Conservation (phyloP, 2,113 vertebrate genomes). For the Mus spicilegus region DNA sequence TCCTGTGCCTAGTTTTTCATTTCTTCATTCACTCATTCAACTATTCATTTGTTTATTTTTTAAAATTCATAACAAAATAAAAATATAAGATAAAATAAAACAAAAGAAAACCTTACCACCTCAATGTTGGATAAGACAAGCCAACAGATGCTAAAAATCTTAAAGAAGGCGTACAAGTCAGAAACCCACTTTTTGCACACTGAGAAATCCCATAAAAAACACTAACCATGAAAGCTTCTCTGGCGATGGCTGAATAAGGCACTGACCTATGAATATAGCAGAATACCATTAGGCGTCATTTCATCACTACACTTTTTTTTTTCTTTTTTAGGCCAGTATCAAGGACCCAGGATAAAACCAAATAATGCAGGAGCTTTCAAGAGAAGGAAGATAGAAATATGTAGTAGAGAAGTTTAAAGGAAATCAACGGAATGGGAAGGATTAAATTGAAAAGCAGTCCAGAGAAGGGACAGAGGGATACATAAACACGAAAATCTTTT, state of each 20-base stretch:
- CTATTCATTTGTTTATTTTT: too few species aligned
- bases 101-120: neutral
- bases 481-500: neutral
- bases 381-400: neutral
- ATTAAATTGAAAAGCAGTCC: neutral
- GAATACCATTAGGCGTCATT: neutral
- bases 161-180: neutral
- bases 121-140: neutral
- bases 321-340: neutral
- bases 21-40: neutral
- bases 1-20: neutral
- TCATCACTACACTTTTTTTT: neutral
- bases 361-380: neutral
- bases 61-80: too few species aligned
- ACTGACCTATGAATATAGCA: neutral
- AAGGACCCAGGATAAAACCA: neutral
- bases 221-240: neutral
- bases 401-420: neutral
- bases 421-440: neutral
- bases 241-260: neutral
- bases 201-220: neutral
- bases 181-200: neutral
- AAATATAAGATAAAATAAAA: neutral
- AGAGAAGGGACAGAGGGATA: neutral
- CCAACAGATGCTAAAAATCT: neutral